Base-by-base conservation (phyloP, 2,888 invertebrate genomes). In the Ellobium chinense region DNA sequence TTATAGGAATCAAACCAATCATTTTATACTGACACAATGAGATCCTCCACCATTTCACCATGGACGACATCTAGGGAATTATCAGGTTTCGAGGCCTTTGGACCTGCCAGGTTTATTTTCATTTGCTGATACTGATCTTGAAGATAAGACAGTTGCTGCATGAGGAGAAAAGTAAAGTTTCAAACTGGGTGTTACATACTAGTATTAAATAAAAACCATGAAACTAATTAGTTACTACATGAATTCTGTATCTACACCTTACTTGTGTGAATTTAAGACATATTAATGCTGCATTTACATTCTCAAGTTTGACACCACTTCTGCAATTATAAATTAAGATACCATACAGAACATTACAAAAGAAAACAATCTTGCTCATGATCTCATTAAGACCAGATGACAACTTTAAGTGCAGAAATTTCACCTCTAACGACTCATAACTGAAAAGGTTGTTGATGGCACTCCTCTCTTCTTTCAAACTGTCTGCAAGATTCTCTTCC, bases 101-200 rank as follows among this genome's bases (percentile, higher is more conserved):
- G 85, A 9, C 88, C 88, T 27, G 86, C 86, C n/a, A 90, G 70
- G 0, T 85, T 84, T 5, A 88, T 82, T 80, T 90, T 90, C 82
- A 88, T 85, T 69, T 86, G 85, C 56, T 88, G 87, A 68, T 90
- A 90, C 82, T 89, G 88, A 9, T 86, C 84, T 80, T 89, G 88
- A 9, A 90, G 80, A n/a, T 86, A 77, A 1, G 86, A 80, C 24
- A 90, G 79, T 89, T 90, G 87, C 89, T 89, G 85, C 36, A 84
- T 70, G 7, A 21, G 68, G 34, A 81, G 36, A 63, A 56, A 72
- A 60, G 4, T 34, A 27, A n/a, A n/a, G n/a, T n/a, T n/a, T n/a
- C n/a, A n/a, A n/a, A n/a, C n/a, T n/a, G n/a, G n/a, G n/a, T n/a
- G n/a, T n/a, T n/a, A n/a, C n/a, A n/a, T n/a, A n/a, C n/a, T n/a